These are phyloP conservation scores for Metellina segmentata DNA, from an alignment of 2,888 invertebrate species.

Conservation along the genomic window DNA sequence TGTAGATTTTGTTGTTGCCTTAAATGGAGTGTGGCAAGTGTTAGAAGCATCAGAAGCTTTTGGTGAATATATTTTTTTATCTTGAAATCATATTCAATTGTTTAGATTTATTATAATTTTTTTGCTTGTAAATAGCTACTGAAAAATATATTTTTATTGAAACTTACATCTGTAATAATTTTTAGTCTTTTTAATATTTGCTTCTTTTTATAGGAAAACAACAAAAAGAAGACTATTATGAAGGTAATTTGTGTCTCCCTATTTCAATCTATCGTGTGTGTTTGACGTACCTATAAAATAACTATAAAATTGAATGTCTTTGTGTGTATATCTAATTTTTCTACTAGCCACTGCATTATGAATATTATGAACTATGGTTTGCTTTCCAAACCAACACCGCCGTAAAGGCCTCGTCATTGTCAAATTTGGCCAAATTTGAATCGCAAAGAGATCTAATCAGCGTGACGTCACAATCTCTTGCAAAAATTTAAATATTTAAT, in stretches of 20 bases:
- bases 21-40: slow-evolving; percentile 89
- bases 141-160: neutral
- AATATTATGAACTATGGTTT: no score
- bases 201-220: slow-evolving; percentile 38
- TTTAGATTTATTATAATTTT: neutral
- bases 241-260: slow-evolving; percentile 31
- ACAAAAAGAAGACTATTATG: slow-evolving; percentile 19
- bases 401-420: no score
- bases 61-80: slow-evolving; percentile 79
- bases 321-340: no score
- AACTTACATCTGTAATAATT: neutral
- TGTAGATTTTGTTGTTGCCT: slow-evolving; percentile 87
- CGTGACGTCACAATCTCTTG: no score
- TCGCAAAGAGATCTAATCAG: no score
- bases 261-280: neutral
- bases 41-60: slow-evolving; percentile 86
- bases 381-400: no score
- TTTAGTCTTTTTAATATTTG: neutral
- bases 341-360: no score
- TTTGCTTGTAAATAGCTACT: neutral
- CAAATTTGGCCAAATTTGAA: no score
- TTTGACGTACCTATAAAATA: no score
- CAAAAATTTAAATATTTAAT: no score
- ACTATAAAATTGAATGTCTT: no score
- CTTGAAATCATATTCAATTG: neutral